Evolutionary conservation across 2,888 invertebrate genomes (phyloP).

Genomic region (Ophonus ardosiacus): DNA sequence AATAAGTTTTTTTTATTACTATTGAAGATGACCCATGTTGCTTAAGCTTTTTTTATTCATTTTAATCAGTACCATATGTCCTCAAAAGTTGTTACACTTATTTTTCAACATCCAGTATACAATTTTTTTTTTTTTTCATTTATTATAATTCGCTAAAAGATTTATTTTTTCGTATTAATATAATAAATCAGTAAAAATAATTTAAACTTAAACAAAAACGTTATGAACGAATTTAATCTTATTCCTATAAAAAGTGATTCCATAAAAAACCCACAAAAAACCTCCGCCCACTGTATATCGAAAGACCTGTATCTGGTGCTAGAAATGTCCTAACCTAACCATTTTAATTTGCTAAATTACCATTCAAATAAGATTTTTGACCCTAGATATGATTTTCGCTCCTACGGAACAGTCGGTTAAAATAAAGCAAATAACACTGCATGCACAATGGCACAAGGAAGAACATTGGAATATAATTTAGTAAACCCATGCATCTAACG

Average conservation of each 20-base stretch:
- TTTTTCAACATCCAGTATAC: too few relatives aligned
- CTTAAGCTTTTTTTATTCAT: too few relatives aligned
- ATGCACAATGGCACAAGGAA: slow-evolving; percentile 10
- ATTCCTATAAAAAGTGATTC: not conserved
- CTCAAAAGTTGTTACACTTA: too few relatives aligned
- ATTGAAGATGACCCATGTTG: too few relatives aligned
- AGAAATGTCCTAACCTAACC: not conserved
- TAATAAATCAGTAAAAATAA: not conserved
- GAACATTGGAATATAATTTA: not conserved
- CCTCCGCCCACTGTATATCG: slow-evolving; percentile 5
- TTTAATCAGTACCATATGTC: too few relatives aligned
- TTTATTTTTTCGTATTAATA: not conserved
- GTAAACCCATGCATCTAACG: slow-evolving; percentile 24
- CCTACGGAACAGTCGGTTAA: not conserved
- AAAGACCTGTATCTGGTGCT: not conserved
- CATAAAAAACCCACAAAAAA: not conserved
- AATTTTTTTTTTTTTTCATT: too few relatives aligned
- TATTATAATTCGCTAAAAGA: too few relatives aligned
- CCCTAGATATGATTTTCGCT: not conserved
- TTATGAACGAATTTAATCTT: not conserved
- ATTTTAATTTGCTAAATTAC: not conserved
- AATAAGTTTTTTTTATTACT: too few relatives aligned
- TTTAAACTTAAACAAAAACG: not conserved
- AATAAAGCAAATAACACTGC: slow-evolving; percentile 22
- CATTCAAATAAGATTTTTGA: slow-evolving; percentile 19